phyloP scores from a whole-genome alignment of 2,888 invertebrate species.

The Apoda limacodes region DNA sequence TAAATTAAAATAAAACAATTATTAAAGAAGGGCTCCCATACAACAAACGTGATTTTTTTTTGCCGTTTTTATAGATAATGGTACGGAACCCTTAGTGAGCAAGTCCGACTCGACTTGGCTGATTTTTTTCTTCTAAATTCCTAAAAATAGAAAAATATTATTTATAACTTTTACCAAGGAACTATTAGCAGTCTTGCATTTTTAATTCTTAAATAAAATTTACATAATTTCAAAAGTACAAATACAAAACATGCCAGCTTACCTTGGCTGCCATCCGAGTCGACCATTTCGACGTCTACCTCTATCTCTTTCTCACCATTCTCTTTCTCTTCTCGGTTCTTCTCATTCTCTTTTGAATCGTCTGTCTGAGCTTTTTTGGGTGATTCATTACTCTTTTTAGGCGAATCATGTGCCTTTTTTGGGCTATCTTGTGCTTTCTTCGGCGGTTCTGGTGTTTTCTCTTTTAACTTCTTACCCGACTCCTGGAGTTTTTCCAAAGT shows the following conservation, averaged over 20 bases:
- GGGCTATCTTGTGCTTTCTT: constrained; percentile 16
- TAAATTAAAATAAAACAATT: no score
- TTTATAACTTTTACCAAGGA: no score
- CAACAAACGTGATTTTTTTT: no score
- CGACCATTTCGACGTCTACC: constrained; percentile 31
- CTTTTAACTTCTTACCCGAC: constrained; percentile 20
- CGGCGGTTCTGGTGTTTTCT: constrained; percentile 22
- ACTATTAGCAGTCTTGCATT: no score
- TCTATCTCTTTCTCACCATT: constrained; percentile 22
- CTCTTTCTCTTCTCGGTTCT: constrained; percentile 16
- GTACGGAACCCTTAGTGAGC: no score
- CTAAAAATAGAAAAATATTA: no score
- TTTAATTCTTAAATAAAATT: no score
- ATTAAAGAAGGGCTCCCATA: no score
- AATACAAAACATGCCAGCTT: constrained; percentile 18
- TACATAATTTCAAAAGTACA: constrained; percentile 1
- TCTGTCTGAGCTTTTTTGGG: constrained; percentile 16
- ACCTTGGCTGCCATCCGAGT: constrained; percentile 39
- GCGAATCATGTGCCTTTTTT: constrained; percentile 8
- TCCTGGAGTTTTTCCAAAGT: constrained; percentile 16
- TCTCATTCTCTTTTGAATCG: constrained; percentile 15
- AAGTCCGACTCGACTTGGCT: no score
- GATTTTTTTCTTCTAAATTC: no score
- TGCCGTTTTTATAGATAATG: no score
- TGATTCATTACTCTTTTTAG: constrained; percentile 12